Conservation (phyloP, 2,797 vertebrate species). For the Pseudopleuronectes americanus region DNA sequence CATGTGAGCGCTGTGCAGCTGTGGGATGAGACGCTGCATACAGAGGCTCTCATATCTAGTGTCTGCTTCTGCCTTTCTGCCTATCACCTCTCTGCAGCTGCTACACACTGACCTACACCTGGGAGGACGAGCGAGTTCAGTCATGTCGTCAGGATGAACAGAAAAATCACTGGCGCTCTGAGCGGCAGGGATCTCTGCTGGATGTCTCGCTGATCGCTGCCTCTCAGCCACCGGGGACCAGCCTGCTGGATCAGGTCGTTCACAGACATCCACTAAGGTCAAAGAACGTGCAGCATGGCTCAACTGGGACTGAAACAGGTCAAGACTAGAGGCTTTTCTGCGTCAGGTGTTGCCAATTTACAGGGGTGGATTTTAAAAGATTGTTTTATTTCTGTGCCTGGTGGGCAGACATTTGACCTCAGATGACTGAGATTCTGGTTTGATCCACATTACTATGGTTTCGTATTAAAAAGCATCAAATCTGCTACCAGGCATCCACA, state of each 20-base stretch:
- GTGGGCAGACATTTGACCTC: background rate
- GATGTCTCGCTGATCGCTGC: constrained; percentile 86
- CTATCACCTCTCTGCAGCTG: constrained; percentile 1
- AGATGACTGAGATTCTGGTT: background rate
- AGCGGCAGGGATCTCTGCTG: background rate
- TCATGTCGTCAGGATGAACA: background rate
- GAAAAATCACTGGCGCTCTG: constrained; percentile 33
- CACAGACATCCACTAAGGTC: background rate
- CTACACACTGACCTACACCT: background rate
- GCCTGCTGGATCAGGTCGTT: background rate
- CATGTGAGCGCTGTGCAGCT: constrained; percentile 6
- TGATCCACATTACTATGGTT: too few species aligned
- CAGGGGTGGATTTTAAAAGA: constrained; percentile 3
- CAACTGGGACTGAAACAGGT: constrained; percentile 9
- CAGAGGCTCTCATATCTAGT: background rate
- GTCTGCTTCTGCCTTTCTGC: constrained; percentile 18
- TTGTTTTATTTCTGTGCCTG: too few species aligned
- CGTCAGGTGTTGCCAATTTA: constrained; percentile 24
- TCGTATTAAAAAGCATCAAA: too few species aligned
- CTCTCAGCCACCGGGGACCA: background rate
- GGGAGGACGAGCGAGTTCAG: background rate
- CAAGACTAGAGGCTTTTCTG: background rate
- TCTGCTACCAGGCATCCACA: too few species aligned
- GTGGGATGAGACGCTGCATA: background rate
- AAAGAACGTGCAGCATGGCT: background rate